A percentile compares a stretch with the other conserved stretches of the same genome.
These are phyloP conservation scores for Laupala kohalensis DNA, from an alignment of 1,140 invertebrate genomes.

Conservation along the genomic window DNA sequence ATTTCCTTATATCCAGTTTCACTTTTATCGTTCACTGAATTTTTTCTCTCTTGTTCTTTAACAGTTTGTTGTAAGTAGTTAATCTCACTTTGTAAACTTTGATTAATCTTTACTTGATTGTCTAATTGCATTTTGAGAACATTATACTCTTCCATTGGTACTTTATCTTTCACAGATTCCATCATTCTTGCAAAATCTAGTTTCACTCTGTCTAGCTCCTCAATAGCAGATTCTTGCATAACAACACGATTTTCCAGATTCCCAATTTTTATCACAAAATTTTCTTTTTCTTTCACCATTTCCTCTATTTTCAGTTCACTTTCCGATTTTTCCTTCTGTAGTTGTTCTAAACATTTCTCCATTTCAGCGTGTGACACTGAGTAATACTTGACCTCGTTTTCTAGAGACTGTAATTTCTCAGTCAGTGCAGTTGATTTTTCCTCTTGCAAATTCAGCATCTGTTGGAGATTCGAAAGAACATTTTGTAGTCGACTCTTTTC, in stretches of 20 bases:
- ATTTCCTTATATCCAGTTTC: too few species aligned
- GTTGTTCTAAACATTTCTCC: too few species aligned
- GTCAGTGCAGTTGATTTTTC: too few species aligned
- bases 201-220: not conserved
- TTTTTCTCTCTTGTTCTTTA: not conserved
- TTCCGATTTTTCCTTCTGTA: too few species aligned
- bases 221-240: not conserved
- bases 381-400: not conserved
- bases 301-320: not conserved
- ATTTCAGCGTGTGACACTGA: too few species aligned
- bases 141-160: not conserved
- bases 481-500: not conserved
- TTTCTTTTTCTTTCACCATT: not conserved
- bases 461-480: too few species aligned
- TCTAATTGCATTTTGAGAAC: too few species aligned
- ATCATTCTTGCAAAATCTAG: not conserved
- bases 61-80: too few species aligned
- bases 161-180: not conserved
- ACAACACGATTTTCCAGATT: not conserved
- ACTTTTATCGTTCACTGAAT: too few species aligned
- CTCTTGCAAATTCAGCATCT: not conserved
- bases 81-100: too few species aligned
- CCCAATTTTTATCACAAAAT: not conserved
- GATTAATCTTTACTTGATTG: too few species aligned
- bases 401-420: not conserved